Evolutionary conservation across 2,888 invertebrate species (phyloP), one percentile per base, ranked within the genome.

Genomic region (Thyatira batis): DNA sequence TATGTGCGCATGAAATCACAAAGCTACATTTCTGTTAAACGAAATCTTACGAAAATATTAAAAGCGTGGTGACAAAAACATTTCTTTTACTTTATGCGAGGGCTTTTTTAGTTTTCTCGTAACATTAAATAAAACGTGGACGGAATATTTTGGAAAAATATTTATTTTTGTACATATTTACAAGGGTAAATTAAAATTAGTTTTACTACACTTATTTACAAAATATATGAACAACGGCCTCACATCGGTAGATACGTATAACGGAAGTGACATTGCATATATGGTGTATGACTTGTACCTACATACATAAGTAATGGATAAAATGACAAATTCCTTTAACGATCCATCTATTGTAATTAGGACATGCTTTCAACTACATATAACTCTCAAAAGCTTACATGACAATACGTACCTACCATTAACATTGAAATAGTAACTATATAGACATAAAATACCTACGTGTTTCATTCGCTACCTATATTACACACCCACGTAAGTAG

Each of bases 151-250:
- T 81, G 78, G 65, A 87, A 89, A 89, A 87, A 89, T 89, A 89
- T 89, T 88, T 86, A 87, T 72, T 84, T 82, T 82, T 84, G 69
- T 85, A 87, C 86, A 86, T 88, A 86, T 87, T 83, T 87, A 88
- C 87, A 87, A 23, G 55, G 8, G 13, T 46, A 52, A 63, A 60
- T 48, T 52, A 65, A 69, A 33, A 33, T 33, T 13, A 13, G 1
- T 13, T n/a, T 13, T 33, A 33, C 5, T 0, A 11, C n/a, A n/a
- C 13, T 0, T 39, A 64, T 68, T 67, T 65, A 71, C 66, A 72
- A 65, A 66, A 58, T 43, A 61, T 64, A 57, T 54, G 60, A 56
- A 58, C 56, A 54, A 60, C 64, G 58, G 63, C 64, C 60, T 44
- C 57, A 57, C 23, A 46, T 51, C 61, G 53, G 53, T 58, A 60